Base-by-base conservation (phyloP, 2,888 invertebrate species). In the Barypeithes pellucidus region DNA sequence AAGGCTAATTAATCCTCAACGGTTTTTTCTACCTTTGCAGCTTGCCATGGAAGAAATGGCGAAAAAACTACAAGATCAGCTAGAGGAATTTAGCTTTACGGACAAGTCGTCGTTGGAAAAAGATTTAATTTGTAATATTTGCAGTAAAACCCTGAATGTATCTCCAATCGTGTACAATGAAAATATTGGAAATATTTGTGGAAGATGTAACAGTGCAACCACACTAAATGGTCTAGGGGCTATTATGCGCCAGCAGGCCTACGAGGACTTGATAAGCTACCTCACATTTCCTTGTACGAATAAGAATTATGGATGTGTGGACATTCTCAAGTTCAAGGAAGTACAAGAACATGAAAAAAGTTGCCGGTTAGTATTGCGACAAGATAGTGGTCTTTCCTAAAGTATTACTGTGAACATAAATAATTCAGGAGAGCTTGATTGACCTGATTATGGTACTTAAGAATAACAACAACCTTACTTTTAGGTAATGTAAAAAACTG, bases 241-340 rank as follows among this genome's bases (percentile, higher is more conserved):
- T 4, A 66, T 74, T 52, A 68, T 36, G 52, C 71, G 77, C 16
- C 79, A 80, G 39, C 65, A 73, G 9, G 70, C 72, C 5, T 80
- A 77, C 43, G 80, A 80, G 65, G 74, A 69, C 12, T 63, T 78
- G 11, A 75, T 77, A 8, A 67, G 75, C 50, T 66, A 68, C 14
- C n/a, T 79, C 20, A 76, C 72, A 11, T 80, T 75, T 75, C 79
- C 80, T 36, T 80, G 80, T 39, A 50, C 67, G 0, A 77, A 78
- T 59, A 77, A 78, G 54, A 54, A 70, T 16, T 73, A 59, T 54
- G 80, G 80, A 7, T 80, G 80, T 63, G 29, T 66, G 1, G 57
- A 59, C 14, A 39, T 77, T 54, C 41, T 79, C 16, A 67, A 69
- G 29, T 78, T 77, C 73, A 69, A 73, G n/a, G 47, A 76, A 16